Percentiles rank a stretch among this genome's conserved stretches.
phyloP scores from a whole-genome alignment of 1,140 invertebrate genomes.

The Chelonus insularis region DNA sequence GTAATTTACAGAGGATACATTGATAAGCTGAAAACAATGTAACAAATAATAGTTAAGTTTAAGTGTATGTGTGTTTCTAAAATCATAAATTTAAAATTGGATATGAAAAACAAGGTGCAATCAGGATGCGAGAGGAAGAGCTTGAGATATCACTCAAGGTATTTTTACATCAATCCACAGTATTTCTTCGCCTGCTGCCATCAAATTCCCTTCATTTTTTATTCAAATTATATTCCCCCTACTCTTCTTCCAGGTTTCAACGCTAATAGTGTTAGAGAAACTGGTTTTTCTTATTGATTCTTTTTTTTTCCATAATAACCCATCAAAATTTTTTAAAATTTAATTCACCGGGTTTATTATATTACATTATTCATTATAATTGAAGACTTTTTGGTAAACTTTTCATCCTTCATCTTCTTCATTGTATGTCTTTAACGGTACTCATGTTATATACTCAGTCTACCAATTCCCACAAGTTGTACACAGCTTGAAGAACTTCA shows the following conservation, averaged over 20 bases:
- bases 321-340: no score
- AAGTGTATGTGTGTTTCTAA: neutral
- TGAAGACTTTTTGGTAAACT: neutral
- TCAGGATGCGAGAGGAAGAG: conserved; percentile 85
- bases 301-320: no score
- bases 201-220: conserved; percentile 3
- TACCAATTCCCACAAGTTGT: conserved; percentile 24
- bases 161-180: conserved; percentile 30
- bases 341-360: no score
- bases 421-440: conserved; percentile 27
- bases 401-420: neutral
- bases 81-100: conserved; percentile 25
- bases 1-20: no score
- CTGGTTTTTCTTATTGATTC: no score
- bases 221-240: neutral
- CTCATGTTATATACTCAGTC: conserved; percentile 14
- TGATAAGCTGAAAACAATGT: neutral
- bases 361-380: no score
- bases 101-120: conserved; percentile 49
- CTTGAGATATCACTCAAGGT: conserved; percentile 90
- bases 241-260: neutral
- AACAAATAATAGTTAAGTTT: neutral
- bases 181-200: neutral
- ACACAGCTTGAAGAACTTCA: neutral
- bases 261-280: neutral